Evolutionary conservation across 2,113 vertebrate genomes (phyloP).

Genomic region (Chionodraco myersi): DNA sequence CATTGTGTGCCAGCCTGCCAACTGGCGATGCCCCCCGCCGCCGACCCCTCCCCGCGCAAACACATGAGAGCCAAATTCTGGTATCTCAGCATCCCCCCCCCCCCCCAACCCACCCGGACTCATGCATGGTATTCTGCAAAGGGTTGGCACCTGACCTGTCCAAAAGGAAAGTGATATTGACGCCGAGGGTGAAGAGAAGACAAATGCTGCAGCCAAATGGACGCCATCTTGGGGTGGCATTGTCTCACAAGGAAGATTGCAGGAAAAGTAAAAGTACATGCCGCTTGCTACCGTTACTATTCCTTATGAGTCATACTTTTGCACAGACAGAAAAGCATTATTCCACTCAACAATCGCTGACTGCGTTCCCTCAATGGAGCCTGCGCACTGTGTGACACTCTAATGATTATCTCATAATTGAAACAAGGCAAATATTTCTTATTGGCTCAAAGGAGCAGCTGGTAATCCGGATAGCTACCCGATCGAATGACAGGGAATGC

Average conservation of each 20-base stretch:
- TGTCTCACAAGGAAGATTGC: slow-evolving; percentile 31
- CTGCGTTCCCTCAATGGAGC: slow-evolving; percentile 4
- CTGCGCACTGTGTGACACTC: slow-evolving; percentile 51
- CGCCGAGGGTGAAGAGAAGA: slow-evolving; percentile 31
- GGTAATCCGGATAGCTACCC: slow-evolving; percentile 61
- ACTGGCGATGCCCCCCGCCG: slow-evolving; percentile 71
- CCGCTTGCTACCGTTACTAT: background rate
- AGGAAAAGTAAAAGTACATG: background rate
- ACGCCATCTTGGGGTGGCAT: slow-evolving; percentile 63
- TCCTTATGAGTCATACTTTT: slow-evolving; percentile 14
- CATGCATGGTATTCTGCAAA: slow-evolving; percentile 47
- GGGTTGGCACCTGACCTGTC: slow-evolving; percentile 67
- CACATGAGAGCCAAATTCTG: slow-evolving; percentile 49
- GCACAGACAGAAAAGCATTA: slow-evolving; percentile 13
- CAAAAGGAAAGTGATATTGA: slow-evolving; percentile 42
- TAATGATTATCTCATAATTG: slow-evolving; percentile 78
- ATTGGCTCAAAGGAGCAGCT: slow-evolving; percentile 70
- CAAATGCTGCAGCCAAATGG: slow-evolving; percentile 24
- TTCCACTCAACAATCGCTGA: slow-evolving; percentile 42
- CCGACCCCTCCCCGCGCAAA: slow-evolving; percentile 41
- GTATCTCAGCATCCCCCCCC: slow-evolving; percentile 27
- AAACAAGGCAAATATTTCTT: slow-evolving; percentile 76
- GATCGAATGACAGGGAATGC: slow-evolving; percentile 71
- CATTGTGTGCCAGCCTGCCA: slow-evolving; percentile 81
- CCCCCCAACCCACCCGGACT: slow-evolving; percentile 6